phyloP scores from a whole-genome alignment of 2,888 invertebrate species.

The Zhengitettix transpicula region DNA sequence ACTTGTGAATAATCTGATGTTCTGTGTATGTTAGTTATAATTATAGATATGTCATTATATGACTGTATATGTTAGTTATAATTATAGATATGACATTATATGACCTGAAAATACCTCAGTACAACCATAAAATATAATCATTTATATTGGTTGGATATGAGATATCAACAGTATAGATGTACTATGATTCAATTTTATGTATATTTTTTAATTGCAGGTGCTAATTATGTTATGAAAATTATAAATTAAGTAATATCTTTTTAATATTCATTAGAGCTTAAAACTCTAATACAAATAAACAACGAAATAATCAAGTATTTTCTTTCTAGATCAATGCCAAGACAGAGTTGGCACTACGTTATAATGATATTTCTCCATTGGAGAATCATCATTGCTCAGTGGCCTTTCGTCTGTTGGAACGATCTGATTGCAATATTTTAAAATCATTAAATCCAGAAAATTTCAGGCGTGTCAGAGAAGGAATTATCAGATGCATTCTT shows the following conservation, averaged over 20 bases:
- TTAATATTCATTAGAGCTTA: not conserved
- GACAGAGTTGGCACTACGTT: slow-evolving; percentile 64
- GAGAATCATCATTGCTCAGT: slow-evolving; percentile 79
- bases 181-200: not conserved
- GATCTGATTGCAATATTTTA: slow-evolving; percentile 66
- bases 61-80: too few relatives aligned
- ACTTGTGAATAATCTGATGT: too few relatives aligned
- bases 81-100: too few relatives aligned
- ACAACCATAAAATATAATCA: not conserved
- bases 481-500: slow-evolving; percentile 59
- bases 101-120: not conserved
- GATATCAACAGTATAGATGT: not conserved
- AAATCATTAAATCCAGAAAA: slow-evolving; percentile 36
- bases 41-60: too few relatives aligned
- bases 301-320: not conserved
- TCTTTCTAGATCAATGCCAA: slow-evolving; percentile 52
- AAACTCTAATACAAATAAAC: not conserved
- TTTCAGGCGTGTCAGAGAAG: slow-evolving; percentile 46
- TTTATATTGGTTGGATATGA: not conserved
- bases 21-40: too few relatives aligned
- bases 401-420: slow-evolving; percentile 61
- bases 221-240: not conserved
- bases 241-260: not conserved
- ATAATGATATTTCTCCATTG: slow-evolving; percentile 72
- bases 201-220: not conserved